Percentiles rank a stretch among this genome's conserved stretches.
phyloP scores from a whole-genome alignment of 2,797 vertebrate genomes.

The Iguana delicatissima region DNA sequence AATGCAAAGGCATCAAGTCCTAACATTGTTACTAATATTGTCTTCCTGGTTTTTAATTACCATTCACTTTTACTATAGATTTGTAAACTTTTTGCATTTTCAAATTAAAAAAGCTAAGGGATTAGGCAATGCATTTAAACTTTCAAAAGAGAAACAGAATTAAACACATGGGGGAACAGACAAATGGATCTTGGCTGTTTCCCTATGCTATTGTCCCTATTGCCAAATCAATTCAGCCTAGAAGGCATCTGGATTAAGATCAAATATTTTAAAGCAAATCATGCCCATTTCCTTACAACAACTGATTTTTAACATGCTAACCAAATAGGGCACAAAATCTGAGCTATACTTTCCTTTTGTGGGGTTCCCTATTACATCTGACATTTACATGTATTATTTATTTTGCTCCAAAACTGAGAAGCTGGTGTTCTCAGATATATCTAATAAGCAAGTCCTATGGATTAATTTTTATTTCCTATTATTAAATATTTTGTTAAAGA shows the following conservation, averaged over 20 bases:
- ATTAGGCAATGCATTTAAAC: slow-evolving; percentile 31
- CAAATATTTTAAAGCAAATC: slow-evolving; percentile 66
- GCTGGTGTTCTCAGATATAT: slow-evolving; percentile 37
- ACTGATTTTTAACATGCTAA: slow-evolving; percentile 60
- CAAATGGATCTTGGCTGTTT: slow-evolving; percentile 41
- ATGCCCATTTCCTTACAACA: slow-evolving; percentile 42
- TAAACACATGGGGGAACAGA: slow-evolving; percentile 38
- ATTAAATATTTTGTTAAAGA: background rate
- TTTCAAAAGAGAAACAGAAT: slow-evolving; percentile 55
- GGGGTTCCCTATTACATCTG: slow-evolving; percentile 52
- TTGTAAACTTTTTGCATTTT: slow-evolving; percentile 44
- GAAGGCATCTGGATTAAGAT: slow-evolving; percentile 57
- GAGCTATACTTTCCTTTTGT: slow-evolving; percentile 44
- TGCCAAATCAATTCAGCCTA: slow-evolving; percentile 63
- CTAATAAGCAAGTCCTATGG: slow-evolving; percentile 17
- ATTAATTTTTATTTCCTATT: background rate
- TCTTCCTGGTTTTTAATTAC: background rate
- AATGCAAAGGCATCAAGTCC: background rate
- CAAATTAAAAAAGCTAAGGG: background rate
- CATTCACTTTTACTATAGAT: background rate
- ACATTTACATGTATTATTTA: slow-evolving; percentile 54
- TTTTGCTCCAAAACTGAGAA: slow-evolving; percentile 52
- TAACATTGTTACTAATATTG: background rate
- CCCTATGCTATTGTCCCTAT: slow-evolving; percentile 48
- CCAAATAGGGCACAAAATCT: slow-evolving; percentile 62